Conservation (phyloP, 2,113 vertebrate genomes). For the Dasyornis broadbenti region DNA sequence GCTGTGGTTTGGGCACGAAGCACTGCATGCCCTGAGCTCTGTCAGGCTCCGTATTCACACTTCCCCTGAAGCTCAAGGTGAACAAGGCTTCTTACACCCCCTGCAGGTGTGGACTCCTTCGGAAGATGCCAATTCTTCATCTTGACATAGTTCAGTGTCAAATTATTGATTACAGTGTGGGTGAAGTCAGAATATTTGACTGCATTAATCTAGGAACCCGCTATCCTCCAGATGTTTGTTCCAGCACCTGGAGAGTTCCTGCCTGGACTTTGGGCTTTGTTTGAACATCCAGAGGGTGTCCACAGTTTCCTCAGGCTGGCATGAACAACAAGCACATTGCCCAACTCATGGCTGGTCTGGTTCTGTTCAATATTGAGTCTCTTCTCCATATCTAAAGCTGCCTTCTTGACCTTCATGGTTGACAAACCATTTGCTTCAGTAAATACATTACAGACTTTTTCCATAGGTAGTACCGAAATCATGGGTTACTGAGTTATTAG, state of each 20-base stretch:
- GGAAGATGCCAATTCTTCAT: neutral
- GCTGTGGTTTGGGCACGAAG: neutral
- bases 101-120: neutral
- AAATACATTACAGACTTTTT: neutral
- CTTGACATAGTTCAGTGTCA: neutral
- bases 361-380: neutral
- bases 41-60: neutral
- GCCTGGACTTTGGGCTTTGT: neutral
- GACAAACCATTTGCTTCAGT: neutral
- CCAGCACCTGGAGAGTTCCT: neutral
- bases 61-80: neutral
- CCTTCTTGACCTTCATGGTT: neutral
- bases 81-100: neutral
- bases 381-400: neutral
- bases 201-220: rapidly evolving
- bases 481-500: neutral
- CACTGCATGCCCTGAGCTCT: neutral
- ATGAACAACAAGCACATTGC: neutral
- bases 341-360: neutral
- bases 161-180: neutral
- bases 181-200: neutral
- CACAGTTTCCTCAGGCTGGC: neutral
- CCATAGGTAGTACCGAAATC: neutral
- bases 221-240: neutral
- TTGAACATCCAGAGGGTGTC: neutral